phyloP scores from a whole-genome alignment of 2,113 vertebrate species.

The Struthidea cinerea region DNA sequence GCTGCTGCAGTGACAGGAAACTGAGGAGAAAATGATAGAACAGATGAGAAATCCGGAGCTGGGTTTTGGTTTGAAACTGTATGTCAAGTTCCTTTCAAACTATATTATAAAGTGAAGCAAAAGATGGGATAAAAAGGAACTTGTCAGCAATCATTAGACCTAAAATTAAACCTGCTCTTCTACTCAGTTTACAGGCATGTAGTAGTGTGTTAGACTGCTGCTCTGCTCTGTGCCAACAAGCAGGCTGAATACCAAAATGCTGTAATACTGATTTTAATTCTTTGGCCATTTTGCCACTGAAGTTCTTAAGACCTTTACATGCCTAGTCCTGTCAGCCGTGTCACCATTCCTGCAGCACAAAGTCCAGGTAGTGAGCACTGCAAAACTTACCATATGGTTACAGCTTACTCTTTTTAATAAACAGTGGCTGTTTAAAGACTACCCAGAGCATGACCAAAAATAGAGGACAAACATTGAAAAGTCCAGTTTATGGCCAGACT shows the following conservation, averaged over 20 bases:
- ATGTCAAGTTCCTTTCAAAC: slow-evolving; percentile 9
- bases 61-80: background rate
- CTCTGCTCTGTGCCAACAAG: background rate
- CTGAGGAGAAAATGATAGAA: background rate
- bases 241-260: background rate
- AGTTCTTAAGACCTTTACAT: background rate
- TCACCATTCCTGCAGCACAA: background rate
- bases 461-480: background rate
- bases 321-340: background rate
- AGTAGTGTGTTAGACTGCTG: background rate
- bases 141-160: slow-evolving; percentile 7
- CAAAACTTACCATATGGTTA: background rate
- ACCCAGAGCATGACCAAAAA: background rate
- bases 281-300: background rate
- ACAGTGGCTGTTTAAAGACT: background rate
- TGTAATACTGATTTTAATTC: background rate
- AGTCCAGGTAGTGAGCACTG: background rate
- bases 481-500: background rate
- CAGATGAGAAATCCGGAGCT: background rate
- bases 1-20: background rate
- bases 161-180: background rate
- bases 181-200: background rate
- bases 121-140: slow-evolving; percentile 4
- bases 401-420: background rate
- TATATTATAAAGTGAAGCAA: slow-evolving; percentile 4